Evolutionary conservation across 1,140 invertebrate genomes (phyloP), one percentile per base, ranked within the genome.

Genomic region (Halictus rubicundus): DNA sequence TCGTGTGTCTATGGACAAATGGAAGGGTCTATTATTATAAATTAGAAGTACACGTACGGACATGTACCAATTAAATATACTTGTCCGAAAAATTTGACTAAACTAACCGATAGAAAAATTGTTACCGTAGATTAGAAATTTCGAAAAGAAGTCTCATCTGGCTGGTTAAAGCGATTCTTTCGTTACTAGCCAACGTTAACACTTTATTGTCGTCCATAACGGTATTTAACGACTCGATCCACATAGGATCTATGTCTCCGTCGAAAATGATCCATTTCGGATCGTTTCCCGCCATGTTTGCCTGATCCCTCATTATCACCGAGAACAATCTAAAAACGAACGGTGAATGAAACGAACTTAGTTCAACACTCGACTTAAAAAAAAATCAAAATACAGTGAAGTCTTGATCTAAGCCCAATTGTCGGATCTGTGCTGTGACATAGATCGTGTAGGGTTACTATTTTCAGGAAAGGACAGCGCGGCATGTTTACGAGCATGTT

Each of bases 241-340:
- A 99, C 97, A 98, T 98, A 1, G 98, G 98, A 94, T 99, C 98
- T 88, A 99, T 99, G 90, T 99, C 98, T 49, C 98, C 98, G 91
- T 99, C 98, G 23, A 99, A 94, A 5, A 99, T 96, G 86, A 99
- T 98, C 98, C 98, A 99, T 90, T 98, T 98, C 0, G 98, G 97
- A 52, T 97, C 96, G 88, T 97, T 96, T 0, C 96, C 96, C 0
- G 94, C 92, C 94, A 97, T 95, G 91, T 98, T 98, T 2, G 96
- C 97, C 94, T 98, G 97, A 88, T 99, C 98, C 86, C 98, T 94
- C 96, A 99, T 98, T 37, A 99, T 95, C 0, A 96, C 96, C 0
- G 98, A 99, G 90, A 99, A 97, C 63, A 99, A 93, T 76, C 96
- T 96, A 94, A 14, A 82, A 52, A 78, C 60, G 16, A 54, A 54